Conservation (phyloP, 2,113 vertebrate species). For the Antennarius striatus region DNA sequence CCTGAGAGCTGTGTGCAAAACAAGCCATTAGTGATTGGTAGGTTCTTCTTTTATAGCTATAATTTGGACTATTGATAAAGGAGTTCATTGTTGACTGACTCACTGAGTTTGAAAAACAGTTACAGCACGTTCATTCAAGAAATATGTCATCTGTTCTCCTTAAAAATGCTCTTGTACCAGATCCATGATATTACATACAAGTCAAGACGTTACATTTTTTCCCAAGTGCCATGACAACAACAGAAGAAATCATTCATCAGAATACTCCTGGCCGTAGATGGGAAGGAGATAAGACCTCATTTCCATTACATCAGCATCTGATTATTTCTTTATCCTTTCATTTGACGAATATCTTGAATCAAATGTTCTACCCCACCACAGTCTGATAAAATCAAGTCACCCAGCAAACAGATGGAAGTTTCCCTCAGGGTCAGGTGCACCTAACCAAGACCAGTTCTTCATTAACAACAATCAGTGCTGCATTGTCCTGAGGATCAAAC, state of each 20-base stretch:
- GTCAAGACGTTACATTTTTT: constrained; percentile 3
- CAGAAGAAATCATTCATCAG: not conserved
- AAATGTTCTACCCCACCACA: constrained; percentile 3
- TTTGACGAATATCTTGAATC: constrained; percentile 30
- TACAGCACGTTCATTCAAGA: not conserved
- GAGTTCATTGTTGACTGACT: not conserved
- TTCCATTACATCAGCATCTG: constrained; percentile 31
- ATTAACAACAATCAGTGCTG: constrained; percentile 55
- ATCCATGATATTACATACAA: not conserved
- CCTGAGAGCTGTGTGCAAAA: not conserved
- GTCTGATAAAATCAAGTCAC: constrained; percentile 29
- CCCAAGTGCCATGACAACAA: constrained; percentile 5
- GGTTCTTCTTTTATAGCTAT: too few relatives aligned
- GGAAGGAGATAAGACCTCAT: constrained; percentile 26
- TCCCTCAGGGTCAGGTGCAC: constrained; percentile 15
- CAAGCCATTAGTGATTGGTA: too few relatives aligned
- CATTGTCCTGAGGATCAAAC: constrained; percentile 41
- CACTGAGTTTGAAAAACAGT: not conserved
- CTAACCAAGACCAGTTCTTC: constrained; percentile 44
- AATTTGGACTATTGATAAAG: not conserved
- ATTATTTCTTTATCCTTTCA: constrained; percentile 44
- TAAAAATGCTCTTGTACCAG: not conserved
- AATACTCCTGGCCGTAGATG: constrained; percentile 21
- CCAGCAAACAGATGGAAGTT: constrained; percentile 33
- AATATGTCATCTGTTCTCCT: not conserved